Conservation (phyloP, 1,140 invertebrate genomes). For the Drosophila carrolli region DNA sequence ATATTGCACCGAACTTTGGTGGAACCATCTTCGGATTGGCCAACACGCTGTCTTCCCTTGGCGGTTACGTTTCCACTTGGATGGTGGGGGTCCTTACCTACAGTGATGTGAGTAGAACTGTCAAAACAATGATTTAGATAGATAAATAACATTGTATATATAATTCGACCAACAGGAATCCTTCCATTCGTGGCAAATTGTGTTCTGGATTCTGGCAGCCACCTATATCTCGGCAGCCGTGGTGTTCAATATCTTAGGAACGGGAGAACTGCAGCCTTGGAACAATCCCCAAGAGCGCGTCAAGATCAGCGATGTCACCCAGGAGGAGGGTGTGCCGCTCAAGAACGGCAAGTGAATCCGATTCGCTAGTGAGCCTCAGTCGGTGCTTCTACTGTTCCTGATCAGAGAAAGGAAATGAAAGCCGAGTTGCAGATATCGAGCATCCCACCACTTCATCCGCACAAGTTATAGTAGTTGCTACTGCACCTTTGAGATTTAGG, state of each 20-base stretch:
- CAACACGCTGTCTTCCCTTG: slow-evolving; percentile 94
- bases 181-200: slow-evolving; percentile 91
- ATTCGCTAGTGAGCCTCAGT: neutral
- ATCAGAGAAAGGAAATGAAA: neutral
- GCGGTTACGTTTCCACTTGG: slow-evolving; percentile 93
- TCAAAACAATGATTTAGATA: neutral
- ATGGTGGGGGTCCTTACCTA: slow-evolving; percentile 94
- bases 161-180: slow-evolving; percentile 87
- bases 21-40: slow-evolving; percentile 96
- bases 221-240: slow-evolving; percentile 90
- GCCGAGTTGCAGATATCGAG: slow-evolving; percentile 3
- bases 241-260: slow-evolving; percentile 89
- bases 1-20: slow-evolving; percentile 95
- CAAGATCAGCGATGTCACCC: slow-evolving; percentile 58
- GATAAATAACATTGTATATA: slow-evolving; percentile 35
- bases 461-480: slow-evolving; percentile 77
- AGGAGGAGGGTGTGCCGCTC: slow-evolving; percentile 80
- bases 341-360: slow-evolving; percentile 66
- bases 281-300: slow-evolving; percentile 82
- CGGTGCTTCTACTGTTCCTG: neutral
- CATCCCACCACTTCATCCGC: slow-evolving; percentile 39
- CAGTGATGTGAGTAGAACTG: slow-evolving; percentile 86
- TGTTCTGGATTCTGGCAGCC: slow-evolving; percentile 92
- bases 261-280: slow-evolving; percentile 88
- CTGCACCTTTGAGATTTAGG: slow-evolving; percentile 65